Evolutionary conservation across 2,113 vertebrate species (phyloP).

Genomic region (Ceratotherium simum): DNA sequence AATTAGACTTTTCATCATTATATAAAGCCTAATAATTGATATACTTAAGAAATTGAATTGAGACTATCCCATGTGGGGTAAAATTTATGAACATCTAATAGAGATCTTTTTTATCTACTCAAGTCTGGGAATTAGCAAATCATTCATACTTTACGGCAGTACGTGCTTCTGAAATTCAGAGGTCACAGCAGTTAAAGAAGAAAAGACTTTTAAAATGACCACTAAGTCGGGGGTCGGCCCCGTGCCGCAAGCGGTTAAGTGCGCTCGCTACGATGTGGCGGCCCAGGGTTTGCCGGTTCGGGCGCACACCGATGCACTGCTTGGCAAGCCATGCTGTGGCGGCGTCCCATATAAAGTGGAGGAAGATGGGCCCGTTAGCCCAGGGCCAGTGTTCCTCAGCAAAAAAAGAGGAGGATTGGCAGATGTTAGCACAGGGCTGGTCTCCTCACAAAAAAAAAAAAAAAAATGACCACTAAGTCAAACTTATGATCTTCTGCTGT

Average conservation of each 20-base stretch:
- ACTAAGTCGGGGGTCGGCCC: background rate
- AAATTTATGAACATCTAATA: background rate
- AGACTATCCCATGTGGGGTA: background rate
- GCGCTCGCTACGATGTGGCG: no score
- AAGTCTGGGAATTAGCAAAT: background rate
- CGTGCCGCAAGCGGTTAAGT: no score
- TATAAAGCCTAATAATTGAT: background rate
- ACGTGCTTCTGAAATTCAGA: slow-evolving; percentile 10
- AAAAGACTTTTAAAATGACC: background rate
- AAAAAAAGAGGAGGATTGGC: no score
- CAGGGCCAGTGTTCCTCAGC: no score
- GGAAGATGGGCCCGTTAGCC: no score
- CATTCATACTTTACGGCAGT: background rate
- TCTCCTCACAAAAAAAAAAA: no score
- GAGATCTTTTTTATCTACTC: background rate
- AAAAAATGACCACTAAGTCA: background rate
- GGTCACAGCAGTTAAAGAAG: background rate
- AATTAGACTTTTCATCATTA: background rate
- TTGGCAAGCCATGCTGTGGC: no score
- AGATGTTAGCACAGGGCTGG: no score
- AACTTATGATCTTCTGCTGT: background rate
- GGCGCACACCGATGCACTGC: no score
- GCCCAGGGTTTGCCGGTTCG: no score
- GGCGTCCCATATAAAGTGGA: no score
- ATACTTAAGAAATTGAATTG: background rate